Conservation (phyloP, 2,797 vertebrate genomes). For the Falco biarmicus region DNA sequence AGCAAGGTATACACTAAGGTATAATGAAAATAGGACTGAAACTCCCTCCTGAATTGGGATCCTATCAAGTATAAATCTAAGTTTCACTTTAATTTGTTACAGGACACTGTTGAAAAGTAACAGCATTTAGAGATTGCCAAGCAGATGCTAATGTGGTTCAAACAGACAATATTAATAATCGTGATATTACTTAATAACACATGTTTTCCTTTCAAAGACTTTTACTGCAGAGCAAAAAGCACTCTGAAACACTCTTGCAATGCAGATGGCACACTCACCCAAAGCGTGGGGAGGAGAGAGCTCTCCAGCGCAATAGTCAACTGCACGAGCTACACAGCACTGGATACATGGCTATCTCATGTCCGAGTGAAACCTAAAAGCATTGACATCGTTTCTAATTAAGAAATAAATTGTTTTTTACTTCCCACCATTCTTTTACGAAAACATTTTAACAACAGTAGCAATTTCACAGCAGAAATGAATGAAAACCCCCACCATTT, state of each 20-base stretch:
- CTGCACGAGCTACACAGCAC: background rate
- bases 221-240: background rate
- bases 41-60: slow-evolving; percentile 30
- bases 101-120: slow-evolving; percentile 31
- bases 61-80: slow-evolving; percentile 30
- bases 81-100: slow-evolving; percentile 61
- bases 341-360: background rate
- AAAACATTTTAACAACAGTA: background rate
- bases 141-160: slow-evolving; percentile 48
- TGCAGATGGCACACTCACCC: background rate
- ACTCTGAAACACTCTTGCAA: background rate
- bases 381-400: background rate
- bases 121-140: slow-evolving; percentile 57
- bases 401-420: background rate
- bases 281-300: background rate
- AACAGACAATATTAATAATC: slow-evolving; percentile 68
- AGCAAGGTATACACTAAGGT: slow-evolving; percentile 36
- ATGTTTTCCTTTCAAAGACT: slow-evolving; percentile 50
- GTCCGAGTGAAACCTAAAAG: background rate
- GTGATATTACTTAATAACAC: slow-evolving; percentile 67
- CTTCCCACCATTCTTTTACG: background rate
- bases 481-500: background rate
- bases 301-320: background rate
- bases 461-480: background rate
- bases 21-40: slow-evolving; percentile 56